Conservation (phyloP, 2,797 vertebrate genomes). For the Harpagifer antarcticus region DNA sequence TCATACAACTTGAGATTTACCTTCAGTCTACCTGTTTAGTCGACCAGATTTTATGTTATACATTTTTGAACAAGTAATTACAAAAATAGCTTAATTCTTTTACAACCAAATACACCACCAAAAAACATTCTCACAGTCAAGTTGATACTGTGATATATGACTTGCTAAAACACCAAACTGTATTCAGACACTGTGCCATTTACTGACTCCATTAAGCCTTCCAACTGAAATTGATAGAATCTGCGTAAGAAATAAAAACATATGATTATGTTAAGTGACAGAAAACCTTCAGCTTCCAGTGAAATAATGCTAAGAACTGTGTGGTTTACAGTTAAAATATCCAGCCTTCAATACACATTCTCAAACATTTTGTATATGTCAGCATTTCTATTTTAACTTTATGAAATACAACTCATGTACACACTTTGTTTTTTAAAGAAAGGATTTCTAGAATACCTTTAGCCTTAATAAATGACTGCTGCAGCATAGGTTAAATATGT, state of each 20-base stretch:
- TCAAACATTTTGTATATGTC: conserved; percentile 13
- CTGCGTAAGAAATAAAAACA: conserved; percentile 78
- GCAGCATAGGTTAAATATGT: conserved; percentile 13
- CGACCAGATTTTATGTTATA: conserved; percentile 75
- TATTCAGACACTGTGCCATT: conserved; percentile 50
- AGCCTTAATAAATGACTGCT: conserved; percentile 4
- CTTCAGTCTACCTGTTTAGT: conserved; percentile 77
- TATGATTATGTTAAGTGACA: conserved; percentile 61
- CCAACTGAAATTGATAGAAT: conserved; percentile 68
- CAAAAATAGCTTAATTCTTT: conserved; percentile 86
- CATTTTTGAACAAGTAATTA: conserved; percentile 79
- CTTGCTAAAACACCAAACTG: conserved; percentile 62
- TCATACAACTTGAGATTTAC: conserved; percentile 60
- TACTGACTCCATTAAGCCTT: conserved; percentile 37
- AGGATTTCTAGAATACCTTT: not conserved
- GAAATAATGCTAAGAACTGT: conserved; percentile 41
- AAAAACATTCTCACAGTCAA: conserved; percentile 71
- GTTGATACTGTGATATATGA: conserved; percentile 72
- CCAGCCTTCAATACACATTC: conserved; percentile 9
- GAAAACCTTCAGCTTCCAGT: conserved; percentile 71
- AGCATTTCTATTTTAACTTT: conserved; percentile 11
- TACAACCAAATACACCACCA: conserved; percentile 82
- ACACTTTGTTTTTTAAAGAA: conserved; percentile 13
- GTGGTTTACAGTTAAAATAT: conserved; percentile 10
- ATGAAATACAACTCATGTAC: conserved; percentile 21